Evolutionary conservation across 1,140 invertebrate genomes (phyloP), one percentile per base, ranked within the genome.

Genomic region (Alviniconcha marisindica): DNA sequence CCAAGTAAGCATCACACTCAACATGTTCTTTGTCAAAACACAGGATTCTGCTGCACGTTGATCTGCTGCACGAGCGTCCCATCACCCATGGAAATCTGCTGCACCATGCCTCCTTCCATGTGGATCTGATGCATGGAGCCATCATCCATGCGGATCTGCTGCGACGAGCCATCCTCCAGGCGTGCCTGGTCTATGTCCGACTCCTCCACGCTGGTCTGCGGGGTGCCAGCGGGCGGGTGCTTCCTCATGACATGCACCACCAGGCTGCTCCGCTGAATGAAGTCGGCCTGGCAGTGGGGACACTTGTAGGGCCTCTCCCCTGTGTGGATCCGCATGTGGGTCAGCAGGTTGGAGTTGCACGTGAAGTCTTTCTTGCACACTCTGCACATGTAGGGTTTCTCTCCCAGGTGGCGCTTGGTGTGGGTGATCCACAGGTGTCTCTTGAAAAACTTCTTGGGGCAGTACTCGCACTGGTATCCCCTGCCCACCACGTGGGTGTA

Each of bases 321-420:
- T 24, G 56, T n/a, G 56, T 60, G 56, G 56, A 60, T 60, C 7
- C 56, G 56, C 56, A 60, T 60, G 56, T 60, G 56, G n/a, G 56
- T 74, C 15, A 40, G 7, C 36, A 74, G 71, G 42, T 74, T 38
- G 71, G 42, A 38, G 36, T 74, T 74, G 42, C 42, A 44, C 7
- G 36, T 74, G 42, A 74, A 74, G 71, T 38, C 36, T n/a, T 74
- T 74, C 71, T 44, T 31, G 42, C 71, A 74, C 12, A 74, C 33
- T 24, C 36, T 36, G 42, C 71, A 74, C 71, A 40, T 15, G 42
- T 74, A 74, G 28, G 71, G 71, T n/a, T 74, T 74, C 42, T 74
- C 71, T 10, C 71, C 71, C 36, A 38, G 18, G 42, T 74, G 71
- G 18, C 71, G 71, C 14, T 28, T 21, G 21, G 56, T 60, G 56